Conservation (phyloP, 2,113 vertebrate genomes). For the Ameiurus melas region DNA sequence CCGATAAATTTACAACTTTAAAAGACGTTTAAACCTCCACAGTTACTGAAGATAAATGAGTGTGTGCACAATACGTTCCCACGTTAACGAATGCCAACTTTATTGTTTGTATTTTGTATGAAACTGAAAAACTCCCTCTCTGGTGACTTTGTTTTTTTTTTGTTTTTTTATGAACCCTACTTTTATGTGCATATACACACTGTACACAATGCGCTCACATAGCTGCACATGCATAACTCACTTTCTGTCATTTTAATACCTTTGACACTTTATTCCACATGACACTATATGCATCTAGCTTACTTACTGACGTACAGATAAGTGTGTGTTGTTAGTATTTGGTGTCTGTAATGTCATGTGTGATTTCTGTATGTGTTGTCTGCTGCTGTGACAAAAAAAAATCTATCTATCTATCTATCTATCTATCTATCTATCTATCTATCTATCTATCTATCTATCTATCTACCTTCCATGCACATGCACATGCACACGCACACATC, state of each 20-base stretch:
- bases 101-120: no score
- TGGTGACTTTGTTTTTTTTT: no score
- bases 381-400: background rate
- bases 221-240: background rate
- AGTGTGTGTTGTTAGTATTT: background rate
- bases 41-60: background rate
- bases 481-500: background rate
- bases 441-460: background rate
- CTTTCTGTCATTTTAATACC: background rate
- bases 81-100: background rate
- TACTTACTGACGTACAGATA: background rate
- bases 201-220: background rate
- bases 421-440: background rate
- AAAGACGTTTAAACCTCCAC: background rate
- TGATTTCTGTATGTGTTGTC: background rate
- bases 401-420: background rate
- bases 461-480: background rate
- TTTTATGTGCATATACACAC: background rate
- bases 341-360: background rate
- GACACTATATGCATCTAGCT: no score
- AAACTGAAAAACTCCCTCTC: no score
- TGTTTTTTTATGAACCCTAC: no score
- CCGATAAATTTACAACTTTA: background rate
- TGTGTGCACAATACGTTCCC: no score
- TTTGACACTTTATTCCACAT: background rate